Evolutionary conservation across 2,797 vertebrate genomes (phyloP), one percentile per base, ranked within the genome.

Genomic region (Notolabrus celidotus): DNA sequence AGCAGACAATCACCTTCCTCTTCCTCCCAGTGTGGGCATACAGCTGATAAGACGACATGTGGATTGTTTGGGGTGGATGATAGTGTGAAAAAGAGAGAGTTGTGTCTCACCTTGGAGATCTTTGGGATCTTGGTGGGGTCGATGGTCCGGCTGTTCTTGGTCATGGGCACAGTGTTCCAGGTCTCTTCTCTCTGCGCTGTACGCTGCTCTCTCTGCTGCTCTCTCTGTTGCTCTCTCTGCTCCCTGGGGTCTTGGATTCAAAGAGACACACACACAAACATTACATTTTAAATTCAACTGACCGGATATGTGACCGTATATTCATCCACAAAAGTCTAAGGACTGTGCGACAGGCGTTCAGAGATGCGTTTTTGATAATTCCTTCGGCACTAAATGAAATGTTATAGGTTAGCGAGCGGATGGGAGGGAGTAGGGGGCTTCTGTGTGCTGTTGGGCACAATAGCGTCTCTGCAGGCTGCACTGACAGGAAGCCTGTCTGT

Each of bases 101-200:
- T 22, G 34, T 15, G 29, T 66, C 93, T 90, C 78, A 99, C 98
- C 96, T 99, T 99, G 65, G 97, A 97, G 92, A 99, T 98, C 93
- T 99, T 99, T 91, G 97, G 95, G 91, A 99, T 98, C 93, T 99
- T 99, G 82, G 92, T 94, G 82, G 98, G 98, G 92, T 99, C 98
- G 54, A 99, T 95, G 70, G 97, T 97, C 64, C 98, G 94, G 92
- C 96, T 99, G 89, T 96, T 99, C 92, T 99, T 99, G 11, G 96
- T 95, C 87, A 97, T 95, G 76, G 98, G 97, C 77, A 99, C 98
- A 51, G 96, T 98, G 90, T 96, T 99, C 98, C 98, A 99, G 57
- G 96, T 98, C 41, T 99, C 96, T 55, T 99, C 98, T 87, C 97
- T 94, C 63, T 93, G 96, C 20, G 91, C 92, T n/a, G n/a, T n/a